phyloP scores from a whole-genome alignment of 2,888 invertebrate species.

The Eustalomyia histrio region DNA sequence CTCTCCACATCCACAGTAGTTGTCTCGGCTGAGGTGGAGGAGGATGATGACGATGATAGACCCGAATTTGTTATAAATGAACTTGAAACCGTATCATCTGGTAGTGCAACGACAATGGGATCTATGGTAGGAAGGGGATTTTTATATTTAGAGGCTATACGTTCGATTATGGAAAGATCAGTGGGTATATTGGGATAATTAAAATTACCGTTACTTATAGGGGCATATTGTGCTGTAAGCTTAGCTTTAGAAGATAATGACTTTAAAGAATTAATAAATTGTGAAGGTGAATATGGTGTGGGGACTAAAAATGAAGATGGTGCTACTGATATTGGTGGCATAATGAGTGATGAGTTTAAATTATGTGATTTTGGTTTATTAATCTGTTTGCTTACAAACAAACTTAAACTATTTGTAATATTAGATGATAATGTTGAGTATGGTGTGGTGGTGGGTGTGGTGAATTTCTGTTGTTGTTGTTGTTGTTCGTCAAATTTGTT shows the following conservation, averaged over 20 bases:
- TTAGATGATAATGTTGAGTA: slow-evolving; percentile 1
- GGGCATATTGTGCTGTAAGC: slow-evolving; percentile 53
- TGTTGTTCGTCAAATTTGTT: slow-evolving; percentile 5
- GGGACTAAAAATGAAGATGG: slow-evolving; percentile 33
- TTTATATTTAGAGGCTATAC: slow-evolving; percentile 72
- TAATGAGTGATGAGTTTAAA: slow-evolving; percentile 42
- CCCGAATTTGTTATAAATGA: slow-evolving; percentile 67
- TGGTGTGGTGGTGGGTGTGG: slow-evolving; percentile 1
- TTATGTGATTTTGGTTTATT: slow-evolving; percentile 55
- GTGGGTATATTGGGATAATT: slow-evolving; percentile 71
- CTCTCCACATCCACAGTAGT: slow-evolving; percentile 73
- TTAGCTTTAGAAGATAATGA: slow-evolving; percentile 44
- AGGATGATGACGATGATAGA: no score
- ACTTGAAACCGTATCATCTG: slow-evolving; percentile 62
- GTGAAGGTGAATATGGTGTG: slow-evolving; percentile 31
- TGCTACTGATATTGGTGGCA: slow-evolving; percentile 33
- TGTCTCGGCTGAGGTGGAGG: slow-evolving; percentile 23
- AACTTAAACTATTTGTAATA: slow-evolving; percentile 42
- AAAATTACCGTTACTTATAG: slow-evolving; percentile 69
- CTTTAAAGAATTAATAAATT: slow-evolving; percentile 18
- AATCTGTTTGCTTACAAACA: slow-evolving; percentile 40
- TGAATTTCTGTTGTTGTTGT: slow-evolving; percentile 10
- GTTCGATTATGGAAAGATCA: slow-evolving; percentile 70
- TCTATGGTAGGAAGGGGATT: slow-evolving; percentile 77
- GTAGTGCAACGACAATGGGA: slow-evolving; percentile 77